phyloP scores from a whole-genome alignment of 2,113 vertebrate species.

The Agelaius phoeniceus region DNA sequence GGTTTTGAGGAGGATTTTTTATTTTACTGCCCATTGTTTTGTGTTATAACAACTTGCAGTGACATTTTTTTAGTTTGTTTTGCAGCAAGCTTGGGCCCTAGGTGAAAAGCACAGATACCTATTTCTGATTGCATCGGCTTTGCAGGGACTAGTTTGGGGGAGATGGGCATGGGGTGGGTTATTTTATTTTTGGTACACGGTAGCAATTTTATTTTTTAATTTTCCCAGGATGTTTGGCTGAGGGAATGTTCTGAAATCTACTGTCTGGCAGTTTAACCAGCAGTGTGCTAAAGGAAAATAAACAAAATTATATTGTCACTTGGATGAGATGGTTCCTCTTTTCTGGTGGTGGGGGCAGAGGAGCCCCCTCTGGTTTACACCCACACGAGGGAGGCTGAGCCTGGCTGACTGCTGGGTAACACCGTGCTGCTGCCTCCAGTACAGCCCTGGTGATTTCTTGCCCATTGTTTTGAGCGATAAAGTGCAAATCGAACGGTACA shows the following conservation, averaged over 20 bases:
- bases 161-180: not conserved
- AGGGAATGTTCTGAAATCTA: conserved; percentile 52
- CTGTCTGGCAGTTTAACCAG: conserved; percentile 58
- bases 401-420: not conserved
- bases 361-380: not conserved
- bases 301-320: conserved; percentile 62
- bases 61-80: conserved; percentile 37
- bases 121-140: conserved; percentile 31
- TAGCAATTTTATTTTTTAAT: conserved; percentile 41
- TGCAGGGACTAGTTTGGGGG: not conserved
- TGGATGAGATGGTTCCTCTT: conserved; percentile 4
- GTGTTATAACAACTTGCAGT: conserved; percentile 73
- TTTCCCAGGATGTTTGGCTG: conserved; percentile 48
- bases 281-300: conserved; percentile 59
- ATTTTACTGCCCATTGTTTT: conserved; percentile 69
- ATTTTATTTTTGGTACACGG: conserved; percentile 55
- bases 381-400: fast-evolving
- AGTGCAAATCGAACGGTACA: not conserved
- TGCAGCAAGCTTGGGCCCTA: conserved; percentile 27
- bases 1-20: conserved; percentile 54
- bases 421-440: not conserved
- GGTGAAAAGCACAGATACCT: conserved; percentile 36
- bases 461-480: not conserved
- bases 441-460: not conserved
- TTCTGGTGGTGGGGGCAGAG: not conserved